A percentile compares a stretch with the other conserved stretches of the same genome.
phyloP scores from a whole-genome alignment of 1,140 invertebrate species.

The Drosophila kepulauana region DNA sequence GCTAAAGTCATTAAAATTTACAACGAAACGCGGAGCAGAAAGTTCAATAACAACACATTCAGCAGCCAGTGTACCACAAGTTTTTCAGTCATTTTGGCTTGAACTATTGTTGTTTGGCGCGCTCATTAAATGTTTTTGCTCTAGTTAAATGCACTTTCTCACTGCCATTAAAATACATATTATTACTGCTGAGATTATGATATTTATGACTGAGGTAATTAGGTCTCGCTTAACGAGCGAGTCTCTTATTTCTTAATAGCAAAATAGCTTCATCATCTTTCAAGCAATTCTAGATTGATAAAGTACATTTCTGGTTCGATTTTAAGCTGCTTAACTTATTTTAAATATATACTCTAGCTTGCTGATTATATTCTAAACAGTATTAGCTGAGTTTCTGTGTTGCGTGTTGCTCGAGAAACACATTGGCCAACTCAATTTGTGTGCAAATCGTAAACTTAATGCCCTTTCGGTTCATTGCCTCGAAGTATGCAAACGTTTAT shows the following conservation, averaged over 20 bases:
- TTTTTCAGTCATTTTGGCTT: conserved; percentile 16
- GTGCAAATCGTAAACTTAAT: conserved; percentile 61
- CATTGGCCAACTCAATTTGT: conserved; percentile 21
- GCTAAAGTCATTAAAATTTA: conserved; percentile 65
- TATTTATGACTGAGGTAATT: neutral
- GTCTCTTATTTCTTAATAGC: neutral
- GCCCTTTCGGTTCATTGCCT: conserved; percentile 60
- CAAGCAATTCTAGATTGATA: neutral
- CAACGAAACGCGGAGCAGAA: conserved; percentile 45
- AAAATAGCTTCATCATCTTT: neutral
- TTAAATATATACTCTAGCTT: neutral
- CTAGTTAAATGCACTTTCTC: neutral
- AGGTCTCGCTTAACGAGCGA: neutral
- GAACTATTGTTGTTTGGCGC: neutral
- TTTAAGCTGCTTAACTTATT: neutral
- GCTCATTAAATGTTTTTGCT: conserved; percentile 10
- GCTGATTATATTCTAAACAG: neutral
- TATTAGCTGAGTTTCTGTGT: neutral
- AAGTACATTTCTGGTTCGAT: neutral
- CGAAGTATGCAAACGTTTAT: conserved; percentile 41
- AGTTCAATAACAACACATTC: conserved; percentile 44
- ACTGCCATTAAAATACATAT: neutral
- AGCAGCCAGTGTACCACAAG: neutral
- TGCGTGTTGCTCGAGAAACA: conserved; percentile 2
- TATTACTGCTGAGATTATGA: neutral